phyloP scores from a whole-genome alignment of 1,140 invertebrate species.

The Polypedilum pembai region DNA sequence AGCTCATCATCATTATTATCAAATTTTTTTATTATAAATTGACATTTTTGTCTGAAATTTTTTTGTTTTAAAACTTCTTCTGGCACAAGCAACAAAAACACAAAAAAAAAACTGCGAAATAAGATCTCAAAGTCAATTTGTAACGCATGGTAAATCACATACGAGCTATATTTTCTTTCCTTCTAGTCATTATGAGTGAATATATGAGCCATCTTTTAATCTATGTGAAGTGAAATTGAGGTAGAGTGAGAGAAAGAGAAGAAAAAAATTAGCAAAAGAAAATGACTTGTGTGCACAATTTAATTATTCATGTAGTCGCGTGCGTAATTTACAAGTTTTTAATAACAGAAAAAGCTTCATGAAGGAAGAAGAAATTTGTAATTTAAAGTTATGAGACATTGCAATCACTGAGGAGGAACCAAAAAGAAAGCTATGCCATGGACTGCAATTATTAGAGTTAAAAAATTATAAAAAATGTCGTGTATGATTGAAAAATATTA shows the following conservation, averaged over 20 bases:
- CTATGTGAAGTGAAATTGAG: neutral
- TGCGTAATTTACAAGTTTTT: slow-evolving; percentile 28
- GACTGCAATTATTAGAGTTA: no score
- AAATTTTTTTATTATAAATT: no score
- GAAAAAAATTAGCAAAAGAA: slow-evolving; percentile 6
- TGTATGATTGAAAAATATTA: no score
- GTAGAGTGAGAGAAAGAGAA: neutral
- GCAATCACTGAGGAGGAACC: no score
- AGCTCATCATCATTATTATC: no score
- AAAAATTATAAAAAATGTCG: no score
- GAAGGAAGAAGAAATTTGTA: neutral
- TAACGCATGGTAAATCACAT: slow-evolving; percentile 17
- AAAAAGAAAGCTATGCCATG: no score
- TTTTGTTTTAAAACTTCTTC: no score
- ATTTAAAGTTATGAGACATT: neutral
- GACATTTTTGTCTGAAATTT: no score
- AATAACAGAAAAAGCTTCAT: neutral
- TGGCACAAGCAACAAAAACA: no score
- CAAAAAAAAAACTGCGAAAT: no score
- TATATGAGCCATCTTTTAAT: neutral
- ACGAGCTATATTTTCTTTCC: slow-evolving; percentile 2
- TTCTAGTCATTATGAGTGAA: neutral
- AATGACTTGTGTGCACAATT: slow-evolving; percentile 5
- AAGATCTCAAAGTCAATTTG: slow-evolving; percentile 8
- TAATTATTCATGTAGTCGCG: slow-evolving; percentile 26